Evolutionary conservation across 2,888 invertebrate species (phyloP).

Genomic region (Trypoxylon attenuatum): DNA sequence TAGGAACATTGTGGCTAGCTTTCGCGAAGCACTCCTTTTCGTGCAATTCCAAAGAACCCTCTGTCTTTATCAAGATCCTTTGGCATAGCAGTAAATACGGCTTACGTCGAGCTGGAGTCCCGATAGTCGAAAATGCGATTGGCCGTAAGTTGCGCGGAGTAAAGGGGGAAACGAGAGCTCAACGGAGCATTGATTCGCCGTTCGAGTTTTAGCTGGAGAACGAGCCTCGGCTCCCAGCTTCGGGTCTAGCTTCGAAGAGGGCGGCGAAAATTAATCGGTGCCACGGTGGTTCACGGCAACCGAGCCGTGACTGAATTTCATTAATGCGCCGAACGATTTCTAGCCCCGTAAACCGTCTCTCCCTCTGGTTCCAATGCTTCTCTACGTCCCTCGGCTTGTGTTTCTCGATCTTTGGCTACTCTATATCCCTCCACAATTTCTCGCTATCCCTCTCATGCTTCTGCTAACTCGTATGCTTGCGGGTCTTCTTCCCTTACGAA

Average conservation of each 20-base stretch:
- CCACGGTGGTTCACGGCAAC: slow-evolving; percentile 40
- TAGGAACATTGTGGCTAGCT: too few relatives aligned
- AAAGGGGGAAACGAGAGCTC: slow-evolving; percentile 6
- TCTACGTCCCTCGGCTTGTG: background rate
- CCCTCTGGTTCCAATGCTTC: slow-evolving; percentile 5
- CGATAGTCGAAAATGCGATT: background rate
- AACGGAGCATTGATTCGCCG: background rate
- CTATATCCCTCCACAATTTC: background rate
- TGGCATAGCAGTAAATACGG: background rate
- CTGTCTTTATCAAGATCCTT: too few relatives aligned
- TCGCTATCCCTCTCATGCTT: background rate
- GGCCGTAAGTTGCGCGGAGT: background rate
- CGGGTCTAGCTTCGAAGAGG: background rate
- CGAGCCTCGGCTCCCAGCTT: too few relatives aligned
- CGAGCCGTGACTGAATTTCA: slow-evolving; percentile 54
- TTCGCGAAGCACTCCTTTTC: too few relatives aligned
- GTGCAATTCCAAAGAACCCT: too few relatives aligned
- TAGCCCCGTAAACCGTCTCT: slow-evolving; percentile 2
- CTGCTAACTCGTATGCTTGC: too few relatives aligned
- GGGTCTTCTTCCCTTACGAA: too few relatives aligned
- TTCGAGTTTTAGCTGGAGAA: slow-evolving; percentile 23
- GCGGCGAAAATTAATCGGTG: slow-evolving; percentile 46
- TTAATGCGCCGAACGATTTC: slow-evolving; percentile 55
- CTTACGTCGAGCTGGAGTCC: background rate
- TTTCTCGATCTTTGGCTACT: background rate